Conservation (phyloP, 1,140 invertebrate genomes). For the Procambarus clarkii region DNA sequence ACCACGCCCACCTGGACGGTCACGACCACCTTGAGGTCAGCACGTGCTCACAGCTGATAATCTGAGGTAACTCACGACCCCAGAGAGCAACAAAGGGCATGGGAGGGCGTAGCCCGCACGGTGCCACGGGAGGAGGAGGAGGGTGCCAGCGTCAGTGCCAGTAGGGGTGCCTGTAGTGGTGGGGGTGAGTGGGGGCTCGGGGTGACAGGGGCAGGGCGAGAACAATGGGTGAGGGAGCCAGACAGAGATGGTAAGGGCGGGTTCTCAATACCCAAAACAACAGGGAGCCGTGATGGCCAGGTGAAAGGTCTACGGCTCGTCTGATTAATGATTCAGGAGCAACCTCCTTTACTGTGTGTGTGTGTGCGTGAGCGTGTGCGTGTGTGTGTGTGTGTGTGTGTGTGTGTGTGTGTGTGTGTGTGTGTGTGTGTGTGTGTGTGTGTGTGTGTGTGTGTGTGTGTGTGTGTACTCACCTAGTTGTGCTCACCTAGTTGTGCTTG, state of each 20-base stretch:
- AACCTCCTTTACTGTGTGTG: no score
- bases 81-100: background rate
- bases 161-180: no score
- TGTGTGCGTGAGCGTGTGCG: no score
- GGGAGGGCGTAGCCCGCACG: background rate
- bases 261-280: background rate
- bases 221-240: background rate
- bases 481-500: no score
- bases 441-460: no score
- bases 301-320: background rate
- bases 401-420: no score
- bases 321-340: no score
- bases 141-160: background rate
- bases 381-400: no score
- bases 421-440: no score
- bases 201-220: background rate
- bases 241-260: background rate
- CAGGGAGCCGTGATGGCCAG: background rate
- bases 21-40: background rate
- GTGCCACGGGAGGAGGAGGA: background rate
- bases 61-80: background rate
- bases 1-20: conserved; percentile 1
- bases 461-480: no score
- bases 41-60: conserved; percentile 9
- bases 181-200: background rate